phyloP scores from a whole-genome alignment of 2,113 vertebrate species.

The Ardeotis arabs region DNA sequence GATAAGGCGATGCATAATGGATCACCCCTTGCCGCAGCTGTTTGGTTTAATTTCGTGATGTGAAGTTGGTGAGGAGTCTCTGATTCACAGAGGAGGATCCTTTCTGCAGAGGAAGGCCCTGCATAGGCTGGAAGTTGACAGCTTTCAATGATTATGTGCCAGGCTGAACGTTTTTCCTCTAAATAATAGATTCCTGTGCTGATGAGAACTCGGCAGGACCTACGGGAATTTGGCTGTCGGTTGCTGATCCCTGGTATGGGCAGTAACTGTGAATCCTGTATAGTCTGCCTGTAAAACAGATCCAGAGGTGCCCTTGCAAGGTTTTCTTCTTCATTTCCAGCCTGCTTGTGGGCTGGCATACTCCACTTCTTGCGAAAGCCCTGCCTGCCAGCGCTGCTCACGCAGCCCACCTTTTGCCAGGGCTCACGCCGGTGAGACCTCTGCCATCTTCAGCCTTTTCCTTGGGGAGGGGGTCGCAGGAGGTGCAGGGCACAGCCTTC shows the following conservation, averaged over 20 bases:
- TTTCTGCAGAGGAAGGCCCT: neutral
- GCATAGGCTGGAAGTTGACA: neutral
- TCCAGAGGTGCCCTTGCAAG: neutral
- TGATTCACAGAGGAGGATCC: neutral
- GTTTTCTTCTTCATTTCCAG: neutral
- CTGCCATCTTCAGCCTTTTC: neutral
- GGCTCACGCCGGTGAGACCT: neutral
- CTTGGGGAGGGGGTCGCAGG: neutral
- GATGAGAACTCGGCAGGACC: neutral
- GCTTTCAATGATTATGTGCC: neutral
- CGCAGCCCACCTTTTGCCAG: neutral
- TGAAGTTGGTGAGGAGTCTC: neutral
- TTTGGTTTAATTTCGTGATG: neutral
- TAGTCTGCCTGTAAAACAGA: neutral
- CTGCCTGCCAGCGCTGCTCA: neutral
- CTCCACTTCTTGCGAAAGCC: fast-evolving
- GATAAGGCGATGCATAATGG: neutral
- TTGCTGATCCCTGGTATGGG: neutral
- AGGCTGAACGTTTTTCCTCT: neutral
- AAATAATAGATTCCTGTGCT: neutral
- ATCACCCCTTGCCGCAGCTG: neutral
- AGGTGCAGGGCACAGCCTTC: constrained; percentile 34
- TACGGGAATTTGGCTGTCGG: neutral
- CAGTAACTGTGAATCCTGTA: constrained; percentile 3
- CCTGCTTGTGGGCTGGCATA: fast-evolving